Base-by-base conservation (phyloP, 2,888 invertebrate species). In the Chesias legatella region DNA sequence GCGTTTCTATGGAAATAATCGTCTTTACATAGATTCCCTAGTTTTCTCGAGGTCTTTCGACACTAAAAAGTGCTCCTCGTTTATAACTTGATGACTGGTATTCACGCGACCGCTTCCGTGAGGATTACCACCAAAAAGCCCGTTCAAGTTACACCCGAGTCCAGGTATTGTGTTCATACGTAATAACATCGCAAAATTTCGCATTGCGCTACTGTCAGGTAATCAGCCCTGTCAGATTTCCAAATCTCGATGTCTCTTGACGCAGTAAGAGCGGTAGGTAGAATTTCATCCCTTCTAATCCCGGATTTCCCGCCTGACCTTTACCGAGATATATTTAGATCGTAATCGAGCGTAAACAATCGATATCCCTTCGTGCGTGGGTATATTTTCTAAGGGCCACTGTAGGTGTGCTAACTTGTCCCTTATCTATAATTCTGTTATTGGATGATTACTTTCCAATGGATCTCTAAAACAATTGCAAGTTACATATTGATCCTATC, bases 61-160 rank as follows among this genome's bases (percentile, higher is more conserved):
- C 43, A 33, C n/a, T 45, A 50, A 55, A 56, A 60, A 52, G 60
- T 53, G 51, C 51, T 58, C 51, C 51, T 60, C 49, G 27, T 55
- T 58, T 48, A 33, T 52, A 54, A 51, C 50, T 85, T 81, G 71
- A 89, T 89, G 89, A 88, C 86, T 69, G 88, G 88, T 56, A 73
- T 89, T 54, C 76, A 66, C 55, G 89, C 86, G 52, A 84, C 74
- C 68, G 89, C 89, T 58, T 76, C 83, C 43, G 78, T 89, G 59
- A 76, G 77, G 67, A 83, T 89, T 58, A 73, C 68, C 37, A 81
- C 79, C 8, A 80, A 75, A 67, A 82, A 68, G 48, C 67, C 69
- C 53, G 54, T 61, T 43, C 63, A 70, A 48, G 48, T 57, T 23
- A 58, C 61, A 26, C 56, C 58, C 46, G 63, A 68, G 43, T 44